Base-by-base conservation (phyloP, 2,797 vertebrate species). In the Linurgus olivaceus region DNA sequence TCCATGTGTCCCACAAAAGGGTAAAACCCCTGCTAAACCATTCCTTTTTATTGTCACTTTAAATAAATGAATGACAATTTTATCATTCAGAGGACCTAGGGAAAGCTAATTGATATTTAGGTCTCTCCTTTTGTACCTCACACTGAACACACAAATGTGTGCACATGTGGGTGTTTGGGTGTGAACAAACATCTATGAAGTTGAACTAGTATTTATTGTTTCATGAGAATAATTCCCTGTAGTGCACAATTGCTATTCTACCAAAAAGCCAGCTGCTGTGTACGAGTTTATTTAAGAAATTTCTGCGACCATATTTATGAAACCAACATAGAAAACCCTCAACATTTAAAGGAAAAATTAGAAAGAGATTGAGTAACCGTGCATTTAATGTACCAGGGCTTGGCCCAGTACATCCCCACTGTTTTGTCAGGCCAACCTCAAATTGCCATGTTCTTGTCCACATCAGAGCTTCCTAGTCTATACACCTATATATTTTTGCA, bases 1-100 rank as follows among this genome's bases (percentile, higher is more conserved):
- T 94, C 94, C 96, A 88, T 72, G 42, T 50, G 76, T 84, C 70
- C 91, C 87, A 91, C 82, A 94, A 70, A 96, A 94, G 78, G 86
- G 73, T 90, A 94, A 86, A 93, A 78, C 10, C 63, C 17, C 61
- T 91, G 87, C 35, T 94, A 94, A 95, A 90, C 76, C 35, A 76
- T 84, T 77, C n/a, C 26, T 94, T 95, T 94, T 94, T 76, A 86
- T 75, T 80, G 78, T 80, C 81, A 83, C 85, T 93, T 96, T 83
- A 85, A 93, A 93, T 61, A 91, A 95, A 94, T 75, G 15, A 95
- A 96, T 57, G 47, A 76, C 37, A 73, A 86, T 91, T 94, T 94
- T 90, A 79, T 86, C 88, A 93, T 86, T 94, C 76, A 94, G 85
- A 81, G 51, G 79, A 83, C 79, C 48, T 68, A 86, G 26, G 25